Evolutionary conservation across 2,797 vertebrate species (phyloP).

Genomic region (Dendrocincla tyrannina): DNA sequence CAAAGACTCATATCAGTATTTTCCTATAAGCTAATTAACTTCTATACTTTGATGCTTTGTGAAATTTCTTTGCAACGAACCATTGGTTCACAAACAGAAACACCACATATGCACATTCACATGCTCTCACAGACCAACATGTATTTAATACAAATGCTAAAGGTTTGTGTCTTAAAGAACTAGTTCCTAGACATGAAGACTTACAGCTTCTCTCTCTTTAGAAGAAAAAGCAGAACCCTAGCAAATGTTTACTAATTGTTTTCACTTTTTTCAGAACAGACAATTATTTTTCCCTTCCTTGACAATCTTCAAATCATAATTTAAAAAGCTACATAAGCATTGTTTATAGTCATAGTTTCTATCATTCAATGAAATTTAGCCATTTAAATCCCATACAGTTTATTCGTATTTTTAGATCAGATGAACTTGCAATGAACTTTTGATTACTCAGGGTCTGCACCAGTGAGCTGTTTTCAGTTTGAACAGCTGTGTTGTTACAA

Average conservation of each 20-base stretch:
- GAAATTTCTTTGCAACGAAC: neutral
- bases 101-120: neutral
- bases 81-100: neutral
- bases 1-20: neutral
- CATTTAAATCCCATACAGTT: neutral
- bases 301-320: neutral
- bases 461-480: neutral
- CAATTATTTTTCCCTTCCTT: neutral
- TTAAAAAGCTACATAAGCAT: neutral
- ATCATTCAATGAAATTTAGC: neutral
- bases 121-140: fast-evolving
- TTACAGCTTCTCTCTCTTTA: neutral
- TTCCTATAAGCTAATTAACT: neutral
- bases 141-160: neutral
- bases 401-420: neutral
- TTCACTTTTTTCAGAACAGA: neutral
- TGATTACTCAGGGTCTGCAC: neutral
- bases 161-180: neutral
- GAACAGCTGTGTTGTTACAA: slow-evolving; percentile 33
- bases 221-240: neutral
- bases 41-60: neutral
- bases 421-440: slow-evolving; percentile 28
- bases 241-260: neutral
- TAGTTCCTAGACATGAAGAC: neutral
- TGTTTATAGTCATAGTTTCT: neutral